phyloP scores from a whole-genome alignment of 2,888 invertebrate genomes.

The Cerastis leucographa region DNA sequence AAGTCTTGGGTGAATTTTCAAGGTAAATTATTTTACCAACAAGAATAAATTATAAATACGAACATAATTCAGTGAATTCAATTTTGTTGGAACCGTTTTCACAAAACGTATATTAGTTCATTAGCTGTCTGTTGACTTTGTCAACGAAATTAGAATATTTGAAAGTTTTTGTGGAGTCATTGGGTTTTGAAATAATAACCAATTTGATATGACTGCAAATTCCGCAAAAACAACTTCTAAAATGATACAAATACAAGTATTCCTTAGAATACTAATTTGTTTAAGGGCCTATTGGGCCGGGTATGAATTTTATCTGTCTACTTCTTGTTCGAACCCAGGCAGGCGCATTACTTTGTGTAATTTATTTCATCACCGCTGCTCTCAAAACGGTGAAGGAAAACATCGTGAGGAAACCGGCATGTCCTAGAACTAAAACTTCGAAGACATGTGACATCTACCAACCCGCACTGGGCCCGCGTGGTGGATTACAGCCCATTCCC shows the following conservation, averaged over 20 bases:
- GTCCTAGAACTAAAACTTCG: too few species aligned
- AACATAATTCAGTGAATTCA: constrained; percentile 1
- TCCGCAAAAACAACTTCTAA: background rate
- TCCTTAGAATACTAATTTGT: background rate
- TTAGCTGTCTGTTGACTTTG: constrained; percentile 26
- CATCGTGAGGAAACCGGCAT: too few species aligned
- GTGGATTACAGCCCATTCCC: too few species aligned
- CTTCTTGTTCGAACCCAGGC: too few species aligned
- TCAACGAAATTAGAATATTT: constrained; percentile 35
- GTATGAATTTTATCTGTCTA: background rate
- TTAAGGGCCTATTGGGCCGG: background rate
- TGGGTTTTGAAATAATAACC: constrained; percentile 27
- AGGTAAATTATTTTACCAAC: constrained; percentile 3
- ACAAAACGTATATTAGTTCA: constrained; percentile 7
- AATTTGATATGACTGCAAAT: constrained; percentile 10
- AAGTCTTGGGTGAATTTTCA: background rate
- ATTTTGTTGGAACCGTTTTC: background rate
- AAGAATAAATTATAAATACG: background rate
- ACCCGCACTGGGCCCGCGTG: too few species aligned
- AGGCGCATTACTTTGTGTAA: too few species aligned
- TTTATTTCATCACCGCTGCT: too few species aligned
- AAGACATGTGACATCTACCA: too few species aligned
- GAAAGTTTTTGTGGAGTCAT: constrained; percentile 25
- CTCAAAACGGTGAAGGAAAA: too few species aligned
- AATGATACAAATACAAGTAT: background rate